Percentiles rank a stretch among this genome's conserved stretches.
phyloP scores from a whole-genome alignment of 2,888 invertebrate genomes.

The Apoda limacodes region DNA sequence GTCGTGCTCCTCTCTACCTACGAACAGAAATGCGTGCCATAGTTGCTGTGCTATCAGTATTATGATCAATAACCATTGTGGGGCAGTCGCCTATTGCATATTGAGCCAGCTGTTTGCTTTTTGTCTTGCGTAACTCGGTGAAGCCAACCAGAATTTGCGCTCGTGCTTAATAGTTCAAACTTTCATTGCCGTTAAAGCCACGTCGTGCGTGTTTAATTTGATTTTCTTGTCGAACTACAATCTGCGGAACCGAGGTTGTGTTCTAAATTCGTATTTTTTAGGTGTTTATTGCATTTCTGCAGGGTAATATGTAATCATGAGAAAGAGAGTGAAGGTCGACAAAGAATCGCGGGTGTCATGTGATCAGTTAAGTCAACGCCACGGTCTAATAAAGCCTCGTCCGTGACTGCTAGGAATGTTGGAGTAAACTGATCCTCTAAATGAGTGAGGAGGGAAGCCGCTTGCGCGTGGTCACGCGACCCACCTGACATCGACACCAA shows the following conservation, averaged over 20 bases:
- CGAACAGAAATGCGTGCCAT: conserved; percentile 48
- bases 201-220: conserved; percentile 61
- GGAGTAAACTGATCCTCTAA: conserved; percentile 51
- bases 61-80: conserved; percentile 56
- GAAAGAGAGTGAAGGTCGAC: no score
- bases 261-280: no score
- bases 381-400: conserved; percentile 41
- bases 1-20: conserved; percentile 56
- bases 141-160: conserved; percentile 56
- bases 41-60: conserved; percentile 49
- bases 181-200: conserved; percentile 48
- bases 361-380: no score
- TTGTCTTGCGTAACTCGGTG: conserved; percentile 60
- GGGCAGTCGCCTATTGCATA: conserved; percentile 53
- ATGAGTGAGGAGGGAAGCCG: conserved; percentile 44
- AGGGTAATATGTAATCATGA: no score
- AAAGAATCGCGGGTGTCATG: no score
- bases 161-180: conserved; percentile 39
- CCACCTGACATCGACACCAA: conserved; percentile 47
- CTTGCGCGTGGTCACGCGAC: conserved; percentile 49
- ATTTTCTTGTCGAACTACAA: conserved; percentile 39
- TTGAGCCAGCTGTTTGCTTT: conserved; percentile 50
- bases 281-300: no score
- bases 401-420: conserved; percentile 41
- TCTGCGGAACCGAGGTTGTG: no score